phyloP scores from a whole-genome alignment of 2,888 invertebrate species.

The Macropis europaea region DNA sequence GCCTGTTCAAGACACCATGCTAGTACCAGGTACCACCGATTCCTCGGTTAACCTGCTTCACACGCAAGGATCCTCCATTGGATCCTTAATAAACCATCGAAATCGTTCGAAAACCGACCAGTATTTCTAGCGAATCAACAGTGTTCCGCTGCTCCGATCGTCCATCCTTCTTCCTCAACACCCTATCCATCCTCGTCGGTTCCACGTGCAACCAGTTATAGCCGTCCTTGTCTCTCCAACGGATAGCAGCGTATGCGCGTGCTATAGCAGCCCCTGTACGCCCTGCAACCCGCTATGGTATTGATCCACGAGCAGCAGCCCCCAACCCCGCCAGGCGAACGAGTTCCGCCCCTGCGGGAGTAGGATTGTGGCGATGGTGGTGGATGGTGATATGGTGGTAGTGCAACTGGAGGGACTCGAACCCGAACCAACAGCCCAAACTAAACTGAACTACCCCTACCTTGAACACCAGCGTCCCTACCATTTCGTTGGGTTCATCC shows the following conservation, averaged over 20 bases:
- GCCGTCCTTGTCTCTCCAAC: constrained; percentile 17
- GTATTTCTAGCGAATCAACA: constrained; percentile 58
- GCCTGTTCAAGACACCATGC: constrained; percentile 14
- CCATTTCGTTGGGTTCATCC: constrained; percentile 52
- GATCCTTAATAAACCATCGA: constrained; percentile 43
- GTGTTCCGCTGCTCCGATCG: constrained; percentile 41
- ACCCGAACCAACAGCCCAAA: constrained; percentile 61
- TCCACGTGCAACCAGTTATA: constrained; percentile 14
- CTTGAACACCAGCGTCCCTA: constrained; percentile 39
- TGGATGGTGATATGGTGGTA: constrained; percentile 26
- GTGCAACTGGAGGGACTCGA: constrained; percentile 55
- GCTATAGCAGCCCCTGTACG: constrained; percentile 56
- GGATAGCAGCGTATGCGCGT: constrained; percentile 59
- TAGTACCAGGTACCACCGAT: constrained; percentile 35
- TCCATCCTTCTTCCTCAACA: constrained; percentile 31
- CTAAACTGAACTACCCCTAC: constrained; percentile 63
- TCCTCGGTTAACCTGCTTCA: neutral
- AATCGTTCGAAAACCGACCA: constrained; percentile 46
- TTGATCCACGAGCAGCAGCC: constrained; percentile 66
- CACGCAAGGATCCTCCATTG: constrained; percentile 25
- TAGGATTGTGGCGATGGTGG: constrained; percentile 42
- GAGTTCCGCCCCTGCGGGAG: constrained; percentile 55
- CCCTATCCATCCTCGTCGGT: neutral
- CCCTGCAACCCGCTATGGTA: constrained; percentile 61
- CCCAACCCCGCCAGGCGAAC: constrained; percentile 45